A percentile compares a stretch with the other conserved stretches of the same genome.
These are phyloP conservation scores for Conus canariensis DNA, from an alignment of 2,888 invertebrate species.

Conservation along the genomic window DNA sequence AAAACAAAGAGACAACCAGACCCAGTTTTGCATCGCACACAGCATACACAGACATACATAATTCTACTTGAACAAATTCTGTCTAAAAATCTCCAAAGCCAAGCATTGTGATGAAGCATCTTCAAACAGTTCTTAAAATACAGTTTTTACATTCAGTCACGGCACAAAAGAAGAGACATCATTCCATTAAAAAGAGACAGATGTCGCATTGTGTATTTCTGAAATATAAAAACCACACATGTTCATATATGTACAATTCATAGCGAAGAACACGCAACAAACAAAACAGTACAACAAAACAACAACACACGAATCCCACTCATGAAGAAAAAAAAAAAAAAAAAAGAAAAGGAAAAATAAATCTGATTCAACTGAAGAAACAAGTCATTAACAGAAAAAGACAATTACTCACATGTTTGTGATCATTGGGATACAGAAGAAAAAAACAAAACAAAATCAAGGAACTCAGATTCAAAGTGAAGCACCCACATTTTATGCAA, in stretches of 20 bases:
- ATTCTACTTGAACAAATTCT: neutral
- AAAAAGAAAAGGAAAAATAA: no score
- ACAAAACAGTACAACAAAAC: neutral
- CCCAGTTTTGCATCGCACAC: neutral
- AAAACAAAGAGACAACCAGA: neutral
- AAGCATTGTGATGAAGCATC: neutral
- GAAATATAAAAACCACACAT: neutral
- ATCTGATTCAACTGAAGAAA: neutral
- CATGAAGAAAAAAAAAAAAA: neutral
- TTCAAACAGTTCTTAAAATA: no score
- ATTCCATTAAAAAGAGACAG: conserved; percentile 18
- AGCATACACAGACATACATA: neutral
- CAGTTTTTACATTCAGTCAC: neutral
- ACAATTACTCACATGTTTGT: neutral
- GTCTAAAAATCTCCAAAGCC: neutral
- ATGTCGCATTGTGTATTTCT: neutral
- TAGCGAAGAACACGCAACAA: neutral
- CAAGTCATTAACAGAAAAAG: neutral
- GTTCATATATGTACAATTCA: neutral
- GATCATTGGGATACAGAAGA: neutral
- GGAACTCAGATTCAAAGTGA: neutral
- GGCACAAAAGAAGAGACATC: neutral
- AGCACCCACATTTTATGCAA: conserved; percentile 9
- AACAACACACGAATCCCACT: neutral
- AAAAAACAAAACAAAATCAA: neutral